phyloP scores from a whole-genome alignment of 2,113 vertebrate species.

The Nothocercus julius region DNA sequence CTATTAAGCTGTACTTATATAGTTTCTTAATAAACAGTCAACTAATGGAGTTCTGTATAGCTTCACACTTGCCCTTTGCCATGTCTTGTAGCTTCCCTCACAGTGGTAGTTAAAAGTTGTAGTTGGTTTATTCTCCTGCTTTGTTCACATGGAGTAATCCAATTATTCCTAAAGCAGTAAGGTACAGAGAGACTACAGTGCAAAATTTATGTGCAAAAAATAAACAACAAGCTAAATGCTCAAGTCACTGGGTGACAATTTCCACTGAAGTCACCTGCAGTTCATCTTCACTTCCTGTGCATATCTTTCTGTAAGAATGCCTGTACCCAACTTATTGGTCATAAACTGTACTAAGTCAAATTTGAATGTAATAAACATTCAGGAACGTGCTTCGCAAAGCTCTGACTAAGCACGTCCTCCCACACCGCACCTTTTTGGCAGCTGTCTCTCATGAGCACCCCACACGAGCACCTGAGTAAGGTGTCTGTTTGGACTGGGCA shows the following conservation, averaged over 20 bases:
- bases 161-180: constrained; percentile 4
- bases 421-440: background rate
- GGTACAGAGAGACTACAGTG: background rate
- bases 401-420: background rate
- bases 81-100: background rate
- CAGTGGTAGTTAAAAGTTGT: background rate
- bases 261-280: background rate
- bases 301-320: background rate
- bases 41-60: background rate
- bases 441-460: background rate
- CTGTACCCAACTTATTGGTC: background rate
- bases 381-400: background rate
- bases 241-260: background rate
- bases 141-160: background rate
- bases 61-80: background rate
- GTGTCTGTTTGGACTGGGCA: background rate
- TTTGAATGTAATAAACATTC: constrained; percentile 20
- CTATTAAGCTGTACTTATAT: background rate
- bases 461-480: background rate
- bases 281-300: background rate
- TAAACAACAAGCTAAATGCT: background rate
- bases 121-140: background rate
- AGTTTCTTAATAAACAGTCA: background rate
- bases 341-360: background rate
- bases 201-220: constrained; percentile 23